A percentile compares a stretch with the other conserved stretches of the same genome.
These are phyloP conservation scores for Thecophora atra DNA, from an alignment of 2,888 invertebrate species.

Conservation along the genomic window DNA sequence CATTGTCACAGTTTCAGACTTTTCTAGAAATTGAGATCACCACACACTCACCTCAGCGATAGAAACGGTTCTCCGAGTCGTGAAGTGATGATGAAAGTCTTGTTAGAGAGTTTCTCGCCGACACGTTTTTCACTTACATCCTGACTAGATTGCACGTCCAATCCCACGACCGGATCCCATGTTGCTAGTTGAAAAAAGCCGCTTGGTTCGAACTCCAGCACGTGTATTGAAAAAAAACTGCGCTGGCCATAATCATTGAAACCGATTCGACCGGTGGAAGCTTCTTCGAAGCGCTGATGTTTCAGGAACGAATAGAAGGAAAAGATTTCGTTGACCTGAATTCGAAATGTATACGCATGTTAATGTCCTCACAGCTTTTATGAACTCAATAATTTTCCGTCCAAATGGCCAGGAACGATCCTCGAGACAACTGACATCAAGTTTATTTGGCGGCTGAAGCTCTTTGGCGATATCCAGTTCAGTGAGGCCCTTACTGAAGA, in stretches of 20 bases:
- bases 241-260: conserved; percentile 73
- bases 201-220: conserved; percentile 73
- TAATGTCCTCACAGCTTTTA: conserved; percentile 70
- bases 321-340: too few species aligned
- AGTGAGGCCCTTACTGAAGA: conserved; percentile 71
- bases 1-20: too few species aligned
- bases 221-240: conserved; percentile 73
- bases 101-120: conserved; percentile 69
- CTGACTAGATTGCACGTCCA: conserved; percentile 68
- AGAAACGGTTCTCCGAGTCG: conserved; percentile 80
- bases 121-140: conserved; percentile 70
- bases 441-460: conserved; percentile 51
- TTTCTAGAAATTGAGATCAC: background rate
- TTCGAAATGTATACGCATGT: conserved; percentile 38
- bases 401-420: conserved; percentile 70
- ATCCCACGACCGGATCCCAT: conserved; percentile 64
- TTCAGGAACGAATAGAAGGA: too few species aligned
- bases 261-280: conserved; percentile 61
- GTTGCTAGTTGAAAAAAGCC: conserved; percentile 69
- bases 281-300: conserved; percentile 59
- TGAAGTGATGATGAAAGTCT: conserved; percentile 76
- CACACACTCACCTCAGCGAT: conserved; percentile 63
- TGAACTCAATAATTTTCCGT: conserved; percentile 73
- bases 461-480: conserved; percentile 62
- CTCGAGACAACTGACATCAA: conserved; percentile 65